Conservation (phyloP, 2,797 vertebrate species). For the Euthynnus affinis region DNA sequence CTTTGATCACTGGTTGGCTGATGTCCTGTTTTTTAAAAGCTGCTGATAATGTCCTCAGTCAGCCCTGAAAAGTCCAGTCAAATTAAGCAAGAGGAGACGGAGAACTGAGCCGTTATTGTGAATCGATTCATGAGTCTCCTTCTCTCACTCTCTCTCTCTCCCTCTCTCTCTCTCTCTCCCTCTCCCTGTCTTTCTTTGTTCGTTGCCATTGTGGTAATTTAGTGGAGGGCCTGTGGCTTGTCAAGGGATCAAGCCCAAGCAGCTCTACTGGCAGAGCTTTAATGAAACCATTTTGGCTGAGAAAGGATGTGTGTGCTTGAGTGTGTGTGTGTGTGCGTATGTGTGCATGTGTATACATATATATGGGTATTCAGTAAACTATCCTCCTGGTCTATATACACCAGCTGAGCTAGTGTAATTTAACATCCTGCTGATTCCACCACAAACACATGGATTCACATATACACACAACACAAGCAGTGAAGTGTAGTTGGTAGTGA, state of each 20-base stretch:
- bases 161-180: constrained; percentile 14
- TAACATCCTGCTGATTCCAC: constrained; percentile 75
- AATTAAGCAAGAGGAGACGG: constrained; percentile 31
- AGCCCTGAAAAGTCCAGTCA: constrained; percentile 8
- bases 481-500: constrained; percentile 34
- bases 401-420: constrained; percentile 74
- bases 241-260: constrained; percentile 57
- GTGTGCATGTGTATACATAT: constrained; percentile 8
- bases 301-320: constrained; percentile 24
- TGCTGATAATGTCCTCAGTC: constrained; percentile 1
- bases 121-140: constrained; percentile 42
- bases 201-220: constrained; percentile 46
- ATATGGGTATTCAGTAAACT: constrained; percentile 45
- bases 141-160: background rate
- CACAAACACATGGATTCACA: constrained; percentile 24
- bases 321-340: background rate
- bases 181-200: constrained; percentile 46
- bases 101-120: constrained; percentile 33
- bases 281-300: constrained; percentile 70
- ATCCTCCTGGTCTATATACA: constrained; percentile 41
- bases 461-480: constrained; percentile 19
- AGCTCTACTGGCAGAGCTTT: constrained; percentile 70
- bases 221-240: constrained; percentile 59
- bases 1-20: background rate
- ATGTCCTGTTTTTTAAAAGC: constrained; percentile 7